Evolutionary conservation across 2,888 invertebrate species (phyloP).

Genomic region (Cyaniris semiargus): DNA sequence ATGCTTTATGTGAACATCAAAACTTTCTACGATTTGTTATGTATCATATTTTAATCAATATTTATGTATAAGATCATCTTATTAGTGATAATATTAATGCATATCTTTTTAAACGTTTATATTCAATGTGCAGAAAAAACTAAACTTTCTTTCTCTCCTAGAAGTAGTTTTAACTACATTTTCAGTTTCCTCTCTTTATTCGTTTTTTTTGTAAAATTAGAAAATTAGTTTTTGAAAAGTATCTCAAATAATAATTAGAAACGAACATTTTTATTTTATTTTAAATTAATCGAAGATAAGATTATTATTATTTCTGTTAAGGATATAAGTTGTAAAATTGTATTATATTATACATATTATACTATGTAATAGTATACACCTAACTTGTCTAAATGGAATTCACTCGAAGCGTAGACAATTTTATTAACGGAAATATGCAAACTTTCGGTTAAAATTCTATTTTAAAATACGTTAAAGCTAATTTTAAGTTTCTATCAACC

Average conservation of each 20-base stretch:
- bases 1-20: background rate
- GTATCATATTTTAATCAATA: slow-evolving; percentile 14
- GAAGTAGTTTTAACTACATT: background rate
- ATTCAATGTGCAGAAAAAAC: background rate
- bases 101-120: background rate
- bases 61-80: background rate
- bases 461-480: background rate
- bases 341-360: slow-evolving; percentile 29
- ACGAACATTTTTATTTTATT: background rate
- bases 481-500: background rate
- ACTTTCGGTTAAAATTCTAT: background rate
- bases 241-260: background rate
- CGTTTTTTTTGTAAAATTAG: background rate
- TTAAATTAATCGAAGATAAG: background rate
- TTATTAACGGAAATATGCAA: background rate
- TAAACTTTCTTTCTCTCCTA: background rate
- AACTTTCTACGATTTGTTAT: slow-evolving; percentile 17
- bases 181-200: background rate
- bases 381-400: slow-evolving; percentile 22
- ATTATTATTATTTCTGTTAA: slow-evolving; percentile 10
- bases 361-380: slow-evolving; percentile 16
- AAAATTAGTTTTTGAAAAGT: background rate
- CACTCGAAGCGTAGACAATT: background rate
- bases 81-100: slow-evolving; percentile 14
- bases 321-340: slow-evolving; percentile 20